Percentiles rank a stretch among this genome's conserved stretches.
Evolutionary conservation across 2,113 vertebrate species (phyloP).

Genomic region (Sterna hirundo): DNA sequence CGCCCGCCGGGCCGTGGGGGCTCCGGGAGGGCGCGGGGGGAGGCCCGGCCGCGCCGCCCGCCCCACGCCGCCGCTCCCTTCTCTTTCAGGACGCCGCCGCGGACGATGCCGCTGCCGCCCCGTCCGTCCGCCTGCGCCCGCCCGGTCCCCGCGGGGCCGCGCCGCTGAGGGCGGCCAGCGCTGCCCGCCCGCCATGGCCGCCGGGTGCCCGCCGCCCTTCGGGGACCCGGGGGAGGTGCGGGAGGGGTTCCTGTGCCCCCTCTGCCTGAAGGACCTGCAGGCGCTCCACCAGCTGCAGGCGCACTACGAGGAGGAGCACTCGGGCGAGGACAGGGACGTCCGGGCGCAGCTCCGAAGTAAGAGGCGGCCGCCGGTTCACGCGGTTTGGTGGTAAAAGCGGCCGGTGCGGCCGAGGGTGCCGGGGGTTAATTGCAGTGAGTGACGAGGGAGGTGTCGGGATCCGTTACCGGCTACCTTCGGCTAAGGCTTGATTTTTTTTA

Average conservation of each 20-base stretch:
- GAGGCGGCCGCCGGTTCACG: not conserved
- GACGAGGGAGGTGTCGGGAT: accelerated
- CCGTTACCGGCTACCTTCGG: accelerated
- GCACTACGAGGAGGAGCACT: slow-evolving; percentile 95
- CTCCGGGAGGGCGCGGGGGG: too few relatives aligned
- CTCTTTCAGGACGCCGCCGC: not conserved
- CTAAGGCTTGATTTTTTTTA: not conserved
- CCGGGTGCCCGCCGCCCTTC: slow-evolving; percentile 80
- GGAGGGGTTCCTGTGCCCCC: slow-evolving; percentile 94
- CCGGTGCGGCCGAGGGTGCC: too few relatives aligned
- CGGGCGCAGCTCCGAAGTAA: slow-evolving; percentile 91
- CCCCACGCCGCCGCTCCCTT: not conserved
- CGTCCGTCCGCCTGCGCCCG: not conserved
- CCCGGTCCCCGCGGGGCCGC: not conserved
- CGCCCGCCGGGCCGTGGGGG: too few relatives aligned
- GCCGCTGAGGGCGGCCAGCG: not conserved
- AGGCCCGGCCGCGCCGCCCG: not conserved
- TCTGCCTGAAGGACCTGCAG: slow-evolving; percentile 95
- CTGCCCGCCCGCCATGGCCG: slow-evolving; percentile 77
- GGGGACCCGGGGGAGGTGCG: slow-evolving; percentile 87
- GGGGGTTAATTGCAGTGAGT: too few relatives aligned
- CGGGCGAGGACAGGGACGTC: slow-evolving; percentile 86
- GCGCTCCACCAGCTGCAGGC: slow-evolving; percentile 93
- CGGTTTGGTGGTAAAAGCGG: not conserved
- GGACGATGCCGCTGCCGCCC: not conserved